Evolutionary conservation across 2,797 vertebrate genomes (phyloP).

Genomic region (Sylvia borin): DNA sequence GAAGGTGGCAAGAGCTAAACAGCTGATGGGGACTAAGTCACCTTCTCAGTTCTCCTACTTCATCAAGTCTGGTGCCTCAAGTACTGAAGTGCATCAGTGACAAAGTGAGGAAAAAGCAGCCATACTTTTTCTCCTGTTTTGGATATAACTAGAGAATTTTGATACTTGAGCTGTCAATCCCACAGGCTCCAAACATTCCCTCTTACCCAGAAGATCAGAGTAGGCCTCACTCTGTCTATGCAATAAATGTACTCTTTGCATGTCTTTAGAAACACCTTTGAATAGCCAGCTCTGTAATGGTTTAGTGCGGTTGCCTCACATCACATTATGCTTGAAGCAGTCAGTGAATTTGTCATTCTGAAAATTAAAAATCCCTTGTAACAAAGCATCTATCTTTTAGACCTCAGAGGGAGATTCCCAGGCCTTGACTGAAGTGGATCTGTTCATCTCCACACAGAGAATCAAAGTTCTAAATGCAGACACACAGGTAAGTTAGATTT

Average conservation of each 20-base stretch:
- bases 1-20: background rate
- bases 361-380: background rate
- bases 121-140: background rate
- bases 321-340: background rate
- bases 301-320: background rate
- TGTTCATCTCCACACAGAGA: conserved; percentile 98
- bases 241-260: background rate
- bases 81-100: background rate
- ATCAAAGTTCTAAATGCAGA: conserved; percentile 99
- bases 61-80: background rate
- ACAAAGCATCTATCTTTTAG: conserved; percentile 71
- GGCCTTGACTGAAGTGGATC: conserved; percentile 95
- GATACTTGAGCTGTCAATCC: background rate
- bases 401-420: conserved; percentile 91
- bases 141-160: background rate
- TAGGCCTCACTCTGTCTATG: background rate
- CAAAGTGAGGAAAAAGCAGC: background rate
- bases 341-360: background rate
- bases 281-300: background rate
- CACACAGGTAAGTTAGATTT: conserved; percentile 85
- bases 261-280: background rate
- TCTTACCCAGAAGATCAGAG: background rate
- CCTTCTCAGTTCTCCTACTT: background rate
- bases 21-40: background rate
- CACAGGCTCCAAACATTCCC: background rate